Evolutionary conservation across 2,888 invertebrate genomes (phyloP), one percentile per base, ranked within the genome.

Genomic region (Trisateles emortualis): DNA sequence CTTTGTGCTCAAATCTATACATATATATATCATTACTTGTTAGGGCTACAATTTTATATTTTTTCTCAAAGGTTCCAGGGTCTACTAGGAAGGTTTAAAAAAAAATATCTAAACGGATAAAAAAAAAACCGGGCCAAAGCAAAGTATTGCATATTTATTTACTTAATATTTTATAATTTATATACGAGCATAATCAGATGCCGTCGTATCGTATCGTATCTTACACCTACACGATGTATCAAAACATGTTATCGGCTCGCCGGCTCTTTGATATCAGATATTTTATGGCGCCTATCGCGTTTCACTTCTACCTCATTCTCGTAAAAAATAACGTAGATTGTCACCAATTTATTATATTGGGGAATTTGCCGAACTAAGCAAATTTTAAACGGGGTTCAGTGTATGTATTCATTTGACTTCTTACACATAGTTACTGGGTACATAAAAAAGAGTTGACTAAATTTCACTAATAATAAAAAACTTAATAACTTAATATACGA

Each of bases 191-290:
- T 36, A 50, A 64, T 60, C 56, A 32, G 36, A 17, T 10, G 24
- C n/a, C 1, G 14, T 17, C n/a, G n/a, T n/a, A n/a, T n/a, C n/a
- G n/a, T n/a, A n/a, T 22, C 19, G 14, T 39, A 64, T 52, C 52
- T 49, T 47, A 40, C 54, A 26, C 51, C 43, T 51, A 53, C 58
- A 11, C 51, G 22, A 49, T 59, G 44, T 45, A 45, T 46, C 29
- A 35, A 26, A 40, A 29, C 26, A n/a, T 50, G 32, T 57, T 60
- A 67, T 64, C 64, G 52, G 52, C 45, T 47, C 22, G 59, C 46
- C 52, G 60, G 54, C 26, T 46, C 63, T 63, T 66, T 60, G 57
- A 61, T 57, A 66, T 46, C 51, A 43, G 57, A 64, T 64, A 61
- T 64, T 67, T 67, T 58, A 67, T 44, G 52, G 32, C 52, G 30